Conservation (phyloP, 2,113 vertebrate genomes). For the Apistogramma diplotaenia region DNA sequence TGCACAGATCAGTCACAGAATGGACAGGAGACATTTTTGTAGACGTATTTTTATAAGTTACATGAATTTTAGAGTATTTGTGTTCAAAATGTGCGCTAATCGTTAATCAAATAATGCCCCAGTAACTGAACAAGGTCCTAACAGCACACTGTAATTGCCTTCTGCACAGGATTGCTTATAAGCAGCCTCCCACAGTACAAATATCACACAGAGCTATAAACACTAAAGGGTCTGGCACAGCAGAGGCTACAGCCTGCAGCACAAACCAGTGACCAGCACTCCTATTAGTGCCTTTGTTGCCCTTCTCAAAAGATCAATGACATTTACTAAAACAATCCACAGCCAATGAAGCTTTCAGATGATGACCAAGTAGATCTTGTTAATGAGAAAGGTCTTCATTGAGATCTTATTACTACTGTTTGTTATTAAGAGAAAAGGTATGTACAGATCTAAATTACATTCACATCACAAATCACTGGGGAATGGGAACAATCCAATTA, state of each 20-base stretch:
- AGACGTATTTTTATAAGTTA: slow-evolving; percentile 60
- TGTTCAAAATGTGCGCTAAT: slow-evolving; percentile 20
- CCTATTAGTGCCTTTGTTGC: neutral
- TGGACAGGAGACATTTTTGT: neutral
- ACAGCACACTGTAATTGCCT: slow-evolving; percentile 19
- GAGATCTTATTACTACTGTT: neutral
- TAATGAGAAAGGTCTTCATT: neutral
- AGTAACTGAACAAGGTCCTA: slow-evolving; percentile 10
- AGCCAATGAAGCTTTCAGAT: neutral
- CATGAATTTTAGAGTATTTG: neutral
- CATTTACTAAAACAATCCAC: neutral
- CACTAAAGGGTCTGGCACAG: neutral
- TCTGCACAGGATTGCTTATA: neutral
- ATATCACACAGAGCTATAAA: slow-evolving; percentile 22
- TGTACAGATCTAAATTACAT: neutral
- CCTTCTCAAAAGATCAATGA: neutral
- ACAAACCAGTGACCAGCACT: neutral
- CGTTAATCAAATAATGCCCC: slow-evolving; percentile 37
- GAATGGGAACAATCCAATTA: neutral
- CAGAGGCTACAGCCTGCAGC: neutral
- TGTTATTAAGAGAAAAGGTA: neutral
- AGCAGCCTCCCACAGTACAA: slow-evolving; percentile 19
- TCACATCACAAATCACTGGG: neutral
- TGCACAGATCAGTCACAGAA: neutral
- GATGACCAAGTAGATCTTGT: neutral